Percentiles rank a stretch among this genome's conserved stretches.
These are phyloP conservation scores for Adrianichthys oophorus DNA, from an alignment of 2,797 vertebrate genomes.

Conservation along the genomic window DNA sequence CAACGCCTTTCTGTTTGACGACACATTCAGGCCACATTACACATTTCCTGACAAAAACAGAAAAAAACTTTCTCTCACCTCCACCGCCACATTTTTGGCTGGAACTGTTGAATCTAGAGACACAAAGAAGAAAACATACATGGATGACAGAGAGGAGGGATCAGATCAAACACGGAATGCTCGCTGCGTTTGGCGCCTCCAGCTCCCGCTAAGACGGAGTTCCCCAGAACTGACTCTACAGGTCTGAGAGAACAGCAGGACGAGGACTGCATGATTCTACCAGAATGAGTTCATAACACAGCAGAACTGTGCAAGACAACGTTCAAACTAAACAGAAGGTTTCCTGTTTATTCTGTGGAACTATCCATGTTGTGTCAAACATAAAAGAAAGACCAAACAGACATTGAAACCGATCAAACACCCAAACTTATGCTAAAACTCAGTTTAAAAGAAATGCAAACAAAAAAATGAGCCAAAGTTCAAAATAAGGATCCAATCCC, in stretches of 20 bases:
- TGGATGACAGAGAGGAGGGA: too few species aligned
- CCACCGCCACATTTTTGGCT: conserved; percentile 60
- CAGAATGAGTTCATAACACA: conserved; percentile 10
- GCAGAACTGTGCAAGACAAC: conserved; percentile 3
- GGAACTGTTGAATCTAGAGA: conserved; percentile 60
- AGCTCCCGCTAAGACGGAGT: conserved; percentile 54
- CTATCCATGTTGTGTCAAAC: too few species aligned
- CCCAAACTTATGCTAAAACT: too few species aligned
- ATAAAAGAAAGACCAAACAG: too few species aligned
- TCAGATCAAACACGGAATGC: too few species aligned
- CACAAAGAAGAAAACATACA: conserved; percentile 7
- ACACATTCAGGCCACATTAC: neutral
- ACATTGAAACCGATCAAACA: too few species aligned
- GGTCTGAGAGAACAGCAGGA: conserved; percentile 50
- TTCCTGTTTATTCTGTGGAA: too few species aligned
- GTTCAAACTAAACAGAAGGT: neutral
- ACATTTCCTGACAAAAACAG: conserved; percentile 6
- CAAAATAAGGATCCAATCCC: too few species aligned
- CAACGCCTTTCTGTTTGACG: conserved; percentile 6
- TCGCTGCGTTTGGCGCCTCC: neutral
- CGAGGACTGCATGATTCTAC: conserved; percentile 52
- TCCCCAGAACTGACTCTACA: conserved; percentile 59
- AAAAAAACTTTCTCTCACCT: conserved; percentile 62
- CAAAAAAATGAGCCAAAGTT: too few species aligned
- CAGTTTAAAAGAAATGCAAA: too few species aligned